phyloP scores from a whole-genome alignment of 2,888 invertebrate species.

The Phymatocera aterrima region DNA sequence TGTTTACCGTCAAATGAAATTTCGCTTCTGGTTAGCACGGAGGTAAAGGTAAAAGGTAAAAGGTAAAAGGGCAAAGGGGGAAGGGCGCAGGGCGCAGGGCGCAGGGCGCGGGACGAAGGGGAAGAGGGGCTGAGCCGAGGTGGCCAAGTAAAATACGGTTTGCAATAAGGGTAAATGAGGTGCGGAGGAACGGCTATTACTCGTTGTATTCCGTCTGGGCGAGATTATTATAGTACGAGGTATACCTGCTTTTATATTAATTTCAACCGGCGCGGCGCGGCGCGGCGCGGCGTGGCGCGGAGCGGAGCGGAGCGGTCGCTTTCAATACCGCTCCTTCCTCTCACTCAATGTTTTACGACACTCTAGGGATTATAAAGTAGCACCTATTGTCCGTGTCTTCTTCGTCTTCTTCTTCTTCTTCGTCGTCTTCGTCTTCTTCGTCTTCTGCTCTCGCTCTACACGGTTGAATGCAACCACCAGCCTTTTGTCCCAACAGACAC shows the following conservation, averaged over 20 bases:
- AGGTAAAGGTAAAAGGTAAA: not conserved
- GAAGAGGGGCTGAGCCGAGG: not conserved
- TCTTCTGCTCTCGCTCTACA: not conserved
- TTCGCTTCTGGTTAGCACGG: not conserved
- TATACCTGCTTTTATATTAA: conserved; percentile 27
- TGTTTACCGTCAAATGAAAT: conserved; percentile 32
- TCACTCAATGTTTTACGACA: conserved; percentile 26
- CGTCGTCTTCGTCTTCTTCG: not conserved
- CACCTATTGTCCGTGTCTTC: not conserved
- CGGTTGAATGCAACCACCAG: conserved; percentile 28
- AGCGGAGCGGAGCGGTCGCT: not conserved
- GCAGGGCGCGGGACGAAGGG: not conserved
- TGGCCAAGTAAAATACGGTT: conserved; percentile 18
- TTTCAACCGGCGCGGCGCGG: not conserved
- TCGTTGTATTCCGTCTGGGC: not conserved
- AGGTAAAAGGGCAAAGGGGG: not conserved
- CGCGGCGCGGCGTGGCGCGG: too few species aligned
- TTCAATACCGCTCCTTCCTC: not conserved
- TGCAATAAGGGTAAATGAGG: conserved; percentile 18
- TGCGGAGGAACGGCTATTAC: conserved; percentile 12
- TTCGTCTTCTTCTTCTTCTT: not conserved
- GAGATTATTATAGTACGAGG: conserved; percentile 34
- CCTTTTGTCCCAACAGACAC: conserved; percentile 6
- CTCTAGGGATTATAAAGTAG: conserved; percentile 24
- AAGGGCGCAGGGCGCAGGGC: not conserved